Percentiles rank a stretch among this genome's conserved stretches.
These are phyloP conservation scores for Siphamia tubifer DNA, from an alignment of 2,113 vertebrate genomes.

Conservation along the genomic window DNA sequence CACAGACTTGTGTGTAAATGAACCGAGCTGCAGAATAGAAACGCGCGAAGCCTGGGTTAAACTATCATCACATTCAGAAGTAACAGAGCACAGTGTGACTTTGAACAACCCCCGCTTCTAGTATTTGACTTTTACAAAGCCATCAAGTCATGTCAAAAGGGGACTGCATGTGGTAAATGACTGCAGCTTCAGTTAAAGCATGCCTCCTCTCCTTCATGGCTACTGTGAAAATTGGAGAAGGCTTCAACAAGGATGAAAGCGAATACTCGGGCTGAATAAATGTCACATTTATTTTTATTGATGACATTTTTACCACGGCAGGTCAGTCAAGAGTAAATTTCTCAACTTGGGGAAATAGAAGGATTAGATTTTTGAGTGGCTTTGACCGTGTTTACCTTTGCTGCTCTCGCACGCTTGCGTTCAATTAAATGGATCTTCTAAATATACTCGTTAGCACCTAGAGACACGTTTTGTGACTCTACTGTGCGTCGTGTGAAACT, in stretches of 20 bases:
- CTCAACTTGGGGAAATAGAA: not conserved
- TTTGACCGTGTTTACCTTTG: constrained; percentile 21
- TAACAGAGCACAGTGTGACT: not conserved
- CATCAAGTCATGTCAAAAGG: not conserved
- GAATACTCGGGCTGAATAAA: not conserved
- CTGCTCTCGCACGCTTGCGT: constrained; percentile 4
- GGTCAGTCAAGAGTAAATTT: constrained; percentile 1
- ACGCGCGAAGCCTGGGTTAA: not conserved
- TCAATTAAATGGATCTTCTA: constrained; percentile 32
- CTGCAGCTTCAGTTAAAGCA: not conserved
- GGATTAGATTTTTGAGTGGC: constrained; percentile 20
- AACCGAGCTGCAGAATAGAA: not conserved
- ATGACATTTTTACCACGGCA: constrained; percentile 10
- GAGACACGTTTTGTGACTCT: constrained; percentile 20
- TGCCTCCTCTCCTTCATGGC: constrained; percentile 14
- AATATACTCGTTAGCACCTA: constrained; percentile 20
- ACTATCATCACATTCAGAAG: not conserved
- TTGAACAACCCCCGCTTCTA: not conserved
- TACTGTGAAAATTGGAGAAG: not conserved
- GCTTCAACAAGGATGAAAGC: not conserved
- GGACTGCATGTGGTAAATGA: not conserved
- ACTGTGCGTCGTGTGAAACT: constrained; percentile 20
- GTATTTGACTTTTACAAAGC: not conserved
- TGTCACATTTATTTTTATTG: constrained; percentile 13
- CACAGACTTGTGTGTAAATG: not conserved